Conservation (phyloP, 1,140 invertebrate genomes). For the Sarcophaga peregrina region DNA sequence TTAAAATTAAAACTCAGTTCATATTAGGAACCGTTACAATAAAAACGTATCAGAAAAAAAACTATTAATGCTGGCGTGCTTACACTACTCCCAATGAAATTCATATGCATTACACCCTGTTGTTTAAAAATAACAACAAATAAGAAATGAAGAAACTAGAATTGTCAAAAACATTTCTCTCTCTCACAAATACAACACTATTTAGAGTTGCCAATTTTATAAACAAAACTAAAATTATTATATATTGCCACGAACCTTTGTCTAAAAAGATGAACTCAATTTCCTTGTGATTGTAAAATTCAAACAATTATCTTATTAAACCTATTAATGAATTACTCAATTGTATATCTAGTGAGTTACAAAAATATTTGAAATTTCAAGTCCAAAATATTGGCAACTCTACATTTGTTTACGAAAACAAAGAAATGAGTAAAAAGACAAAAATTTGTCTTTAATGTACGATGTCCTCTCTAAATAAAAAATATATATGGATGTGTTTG, state of each 20-base stretch:
- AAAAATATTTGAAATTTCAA: not conserved
- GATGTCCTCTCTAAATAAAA: not conserved
- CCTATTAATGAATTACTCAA: not conserved
- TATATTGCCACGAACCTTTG: not conserved
- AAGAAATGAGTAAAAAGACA: slow-evolving; percentile 3
- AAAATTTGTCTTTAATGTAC: not conserved
- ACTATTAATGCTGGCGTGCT: too few species aligned
- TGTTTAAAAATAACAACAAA: not conserved
- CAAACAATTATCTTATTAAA: not conserved
- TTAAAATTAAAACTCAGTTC: too few species aligned
- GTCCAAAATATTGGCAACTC: not conserved
- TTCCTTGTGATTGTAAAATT: not conserved
- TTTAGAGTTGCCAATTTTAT: not conserved
- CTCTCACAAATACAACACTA: not conserved
- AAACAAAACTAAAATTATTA: not conserved
- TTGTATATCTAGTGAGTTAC: not conserved
- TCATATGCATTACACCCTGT: not conserved
- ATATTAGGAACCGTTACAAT: too few species aligned
- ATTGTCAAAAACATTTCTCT: not conserved
- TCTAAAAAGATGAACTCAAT: not conserved
- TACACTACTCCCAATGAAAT: not conserved
- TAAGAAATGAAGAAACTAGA: not conserved
- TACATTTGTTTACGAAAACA: slow-evolving; percentile 25
- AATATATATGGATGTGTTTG: not conserved
- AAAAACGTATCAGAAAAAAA: too few species aligned